These are phyloP conservation scores for Temnothorax ravouxi DNA, from an alignment of 2,888 invertebrate species.

Conservation along the genomic window DNA sequence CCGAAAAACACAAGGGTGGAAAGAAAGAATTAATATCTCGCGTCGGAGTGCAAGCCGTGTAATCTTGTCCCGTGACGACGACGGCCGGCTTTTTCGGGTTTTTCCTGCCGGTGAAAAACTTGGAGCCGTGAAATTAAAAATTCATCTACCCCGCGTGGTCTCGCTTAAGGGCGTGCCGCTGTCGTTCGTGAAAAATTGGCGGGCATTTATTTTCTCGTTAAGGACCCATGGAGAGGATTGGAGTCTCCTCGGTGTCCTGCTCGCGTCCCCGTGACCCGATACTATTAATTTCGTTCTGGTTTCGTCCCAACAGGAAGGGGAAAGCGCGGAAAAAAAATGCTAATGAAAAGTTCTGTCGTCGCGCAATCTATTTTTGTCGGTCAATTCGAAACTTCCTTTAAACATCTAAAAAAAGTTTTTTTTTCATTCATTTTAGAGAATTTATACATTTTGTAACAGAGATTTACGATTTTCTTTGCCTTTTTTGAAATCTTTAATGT, in stretches of 20 bases:
- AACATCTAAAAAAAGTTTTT: background rate
- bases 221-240: constrained; percentile 43
- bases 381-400: background rate
- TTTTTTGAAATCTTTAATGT: background rate
- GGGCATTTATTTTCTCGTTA: constrained; percentile 78
- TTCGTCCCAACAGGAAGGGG: constrained; percentile 24
- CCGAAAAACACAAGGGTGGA: constrained; percentile 51
- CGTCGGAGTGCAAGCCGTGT: constrained; percentile 58
- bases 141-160: constrained; percentile 69
- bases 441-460: background rate
- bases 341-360: constrained; percentile 60
- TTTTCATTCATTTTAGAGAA: background rate
- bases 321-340: constrained; percentile 26
- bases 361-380: constrained; percentile 13
- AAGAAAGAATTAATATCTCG: constrained; percentile 68
- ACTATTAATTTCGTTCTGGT: constrained; percentile 70
- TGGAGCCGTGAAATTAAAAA: constrained; percentile 75
- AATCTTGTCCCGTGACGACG: constrained; percentile 64
- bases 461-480: background rate
- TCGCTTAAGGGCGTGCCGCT: constrained; percentile 65
- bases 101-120: constrained; percentile 67
- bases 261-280: constrained; percentile 70
- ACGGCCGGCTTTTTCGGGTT: constrained; percentile 56
- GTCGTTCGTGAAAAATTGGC: constrained; percentile 77
- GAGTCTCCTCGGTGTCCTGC: constrained; percentile 41